Base-by-base conservation (phyloP, 1,140 invertebrate genomes). In the Battus philenor region DNA sequence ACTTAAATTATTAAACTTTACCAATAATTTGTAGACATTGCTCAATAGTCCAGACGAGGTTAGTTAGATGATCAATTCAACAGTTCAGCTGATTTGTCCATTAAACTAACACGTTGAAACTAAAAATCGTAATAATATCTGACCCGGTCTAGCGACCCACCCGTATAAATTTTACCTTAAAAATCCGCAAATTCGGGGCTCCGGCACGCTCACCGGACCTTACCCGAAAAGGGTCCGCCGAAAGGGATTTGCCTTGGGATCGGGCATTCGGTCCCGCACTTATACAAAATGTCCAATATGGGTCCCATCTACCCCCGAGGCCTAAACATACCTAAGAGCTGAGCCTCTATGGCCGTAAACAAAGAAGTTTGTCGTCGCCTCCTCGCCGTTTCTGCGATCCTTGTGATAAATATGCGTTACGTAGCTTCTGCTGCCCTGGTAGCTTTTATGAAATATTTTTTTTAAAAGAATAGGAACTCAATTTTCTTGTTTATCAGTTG, bases 221-320 rank as follows among this genome's bases (percentile, higher is more conserved):
- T 67, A 58, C 68, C 63, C 60, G 50, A 64, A 70, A 77, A 79
- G 72, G 77, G 77, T 74, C 68, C 68, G 62, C 68, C 69, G 62
- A 79, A 84, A 84, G 71, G 80, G 80, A 81, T 81, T 83, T 84
- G 71, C 75, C 70, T 66, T 69, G 72, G 76, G 72, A 69, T 70
- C 74, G 73, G 57, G 68, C 2, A 20, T 61, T 65, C 44, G 47
- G 59, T 60, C 65, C 79, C 70, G 78, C 79, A 84, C 77, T 84
- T 84, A 81, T 77, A 84, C 80, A 81, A 81, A 84, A 84, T 81
- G 80, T 84, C 74, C 77, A 81, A 81, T 81, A 81, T 75, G 69
- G 68, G 59, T 61, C 58, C 60, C 48, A 48, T 55, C 68, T 50
- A 70, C 77, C 75, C 75, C 68, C 62, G 53, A 66, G 77, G 59